Percentiles rank a stretch among this genome's conserved stretches.
These are phyloP conservation scores for Coendou prehensilis DNA, from an alignment of 2,797 vertebrate species.

Conservation along the genomic window DNA sequence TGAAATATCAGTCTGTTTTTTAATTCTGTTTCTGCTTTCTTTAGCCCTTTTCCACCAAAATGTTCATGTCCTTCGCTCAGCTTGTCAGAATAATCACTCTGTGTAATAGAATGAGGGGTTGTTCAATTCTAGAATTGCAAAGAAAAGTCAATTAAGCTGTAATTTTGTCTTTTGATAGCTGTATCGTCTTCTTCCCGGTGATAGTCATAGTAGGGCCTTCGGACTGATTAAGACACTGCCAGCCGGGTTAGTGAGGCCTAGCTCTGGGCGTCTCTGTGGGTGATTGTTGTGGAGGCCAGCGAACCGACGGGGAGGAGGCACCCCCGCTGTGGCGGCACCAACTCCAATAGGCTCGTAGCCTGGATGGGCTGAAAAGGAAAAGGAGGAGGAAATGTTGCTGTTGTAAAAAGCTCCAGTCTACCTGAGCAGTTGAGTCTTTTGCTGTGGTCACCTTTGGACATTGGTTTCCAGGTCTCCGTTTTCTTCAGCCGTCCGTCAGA, in stretches of 20 bases:
- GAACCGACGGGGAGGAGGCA: fast-evolving
- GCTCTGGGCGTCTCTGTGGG: neutral
- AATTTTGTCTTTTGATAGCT: neutral
- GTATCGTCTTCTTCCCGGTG: neutral
- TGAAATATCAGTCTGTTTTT: neutral
- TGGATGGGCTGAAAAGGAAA: neutral
- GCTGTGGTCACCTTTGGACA: neutral
- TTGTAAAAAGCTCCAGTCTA: neutral
- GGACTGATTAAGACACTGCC: neutral
- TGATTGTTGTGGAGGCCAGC: neutral
- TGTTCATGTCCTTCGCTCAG: neutral
- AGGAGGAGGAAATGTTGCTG: neutral
- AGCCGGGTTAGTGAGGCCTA: neutral
- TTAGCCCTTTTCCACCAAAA: neutral
- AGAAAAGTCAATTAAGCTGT: neutral
- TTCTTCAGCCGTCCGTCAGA: neutral
- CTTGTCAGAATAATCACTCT: neutral
- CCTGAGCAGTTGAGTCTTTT: neutral
- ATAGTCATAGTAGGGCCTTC: neutral
- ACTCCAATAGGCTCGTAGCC: neutral
- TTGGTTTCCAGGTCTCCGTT: neutral
- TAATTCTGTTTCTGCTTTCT: neutral
- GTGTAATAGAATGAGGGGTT: neutral
- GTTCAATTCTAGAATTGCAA: neutral
- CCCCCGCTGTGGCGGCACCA: neutral